Evolutionary conservation across 2,113 vertebrate species (phyloP), one percentile per base, ranked within the genome.

Genomic region (Candoia aspera): DNA sequence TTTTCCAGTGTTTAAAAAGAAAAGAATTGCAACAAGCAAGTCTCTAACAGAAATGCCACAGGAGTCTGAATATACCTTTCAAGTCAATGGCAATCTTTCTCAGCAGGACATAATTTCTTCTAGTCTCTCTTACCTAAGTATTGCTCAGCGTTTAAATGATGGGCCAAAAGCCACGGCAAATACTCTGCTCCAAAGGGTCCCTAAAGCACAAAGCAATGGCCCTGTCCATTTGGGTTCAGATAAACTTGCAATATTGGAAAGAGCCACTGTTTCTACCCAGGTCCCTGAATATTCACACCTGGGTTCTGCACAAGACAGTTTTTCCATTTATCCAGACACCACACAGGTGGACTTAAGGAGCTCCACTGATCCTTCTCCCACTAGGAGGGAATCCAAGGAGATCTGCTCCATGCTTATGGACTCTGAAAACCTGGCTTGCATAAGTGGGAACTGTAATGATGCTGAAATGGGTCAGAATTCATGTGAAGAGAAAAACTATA

Each of bases 121-220:
- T 19, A 96, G 97, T 42, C 94, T 98, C 73, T 96, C 97, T 55
- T 97, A 97, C 58, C 53, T 98, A 88, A 96, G 95, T 89, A 93
- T 97, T 92, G 94, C 89, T 24, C 94, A 90, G 19, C 87, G 89
- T 87, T 90, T 95, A 11, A 97, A 97, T 91, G 96, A 97, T n/a
- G 95, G 94, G n/a, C 95, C 96, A 73, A 93, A 49, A 59, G 17
- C 84, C 53, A 92, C 46, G 15, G 24, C 94, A 0, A 42, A 86
- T 19, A 59, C 93, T 0, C 92, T 96, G 42, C 91, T 88, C 85
- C 94, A 95, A 13, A 95, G 90, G 29, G 6, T 93, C 88, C 6
- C 96, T 93, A 97, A 97, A 96, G 95, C 95, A 95, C 97, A 98
- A 95, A 97, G 96, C 96, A 98, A 98, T 1, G 97, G 98, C n/a